Evolutionary conservation across 1,140 invertebrate genomes (phyloP), one percentile per base, ranked within the genome.

Genomic region (Lepidurus apus): DNA sequence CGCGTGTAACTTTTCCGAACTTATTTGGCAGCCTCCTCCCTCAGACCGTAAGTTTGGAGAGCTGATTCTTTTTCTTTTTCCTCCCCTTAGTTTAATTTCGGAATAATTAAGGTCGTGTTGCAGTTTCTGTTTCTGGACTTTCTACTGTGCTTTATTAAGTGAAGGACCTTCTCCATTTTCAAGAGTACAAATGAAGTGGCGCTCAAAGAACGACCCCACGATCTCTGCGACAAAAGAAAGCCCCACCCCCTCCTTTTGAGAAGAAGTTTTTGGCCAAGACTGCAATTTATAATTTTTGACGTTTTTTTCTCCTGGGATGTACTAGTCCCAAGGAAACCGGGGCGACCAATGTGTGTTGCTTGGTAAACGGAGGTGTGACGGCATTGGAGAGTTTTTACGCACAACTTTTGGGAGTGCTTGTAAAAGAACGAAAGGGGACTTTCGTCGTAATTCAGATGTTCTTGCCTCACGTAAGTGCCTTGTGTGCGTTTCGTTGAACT

Each of bases 141-240:
- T 65, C 53, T 65, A 65, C n/a, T 65, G 53, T 65, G 53, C 53
- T 65, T 65, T 65, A 65, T n/a, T 65, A 21, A 65, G 53, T 65
- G 53, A n/a, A 65, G 53, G 53, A 65, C 53, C 53, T 65, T 65
- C 53, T 65, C 53, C 53, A 65, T 65, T 65, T 65, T 65, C 53
- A 65, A 65, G 21, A 65, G 53, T 65, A 65, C 53, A 65, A 65
- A 65, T 65, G 53, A 65, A 65, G 53, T 65, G 53, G 53, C 53
- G 53, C 53, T 65, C 53, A 65, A 65, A 65, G 53, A 65, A 65
- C 53, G 53, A 65, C 53, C 53, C 53, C 53, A 65, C 53, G 53
- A 65, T 65, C 53, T 65, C 53, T 65, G 53, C 53, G 53, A 65
- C 21, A 65, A 65, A 65, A 4, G 34, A 34, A 65, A 65, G 13